Conservation (phyloP, 2,888 invertebrate species). For the Bruchidius siliquastri region DNA sequence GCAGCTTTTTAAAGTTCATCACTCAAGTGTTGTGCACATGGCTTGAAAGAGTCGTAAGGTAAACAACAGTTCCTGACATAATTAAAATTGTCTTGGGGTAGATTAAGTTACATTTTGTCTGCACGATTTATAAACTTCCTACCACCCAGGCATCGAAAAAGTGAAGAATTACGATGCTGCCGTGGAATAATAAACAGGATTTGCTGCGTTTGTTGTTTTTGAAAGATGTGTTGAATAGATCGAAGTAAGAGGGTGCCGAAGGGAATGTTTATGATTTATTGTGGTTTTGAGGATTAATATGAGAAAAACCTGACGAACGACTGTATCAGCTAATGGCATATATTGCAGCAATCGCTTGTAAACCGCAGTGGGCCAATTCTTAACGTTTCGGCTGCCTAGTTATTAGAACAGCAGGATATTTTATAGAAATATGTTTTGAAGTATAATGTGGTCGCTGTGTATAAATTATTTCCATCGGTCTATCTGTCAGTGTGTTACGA, state of each 20-base stretch:
- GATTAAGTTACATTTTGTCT: background rate
- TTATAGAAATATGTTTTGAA: too few species aligned
- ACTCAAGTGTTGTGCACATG: slow-evolving; percentile 41
- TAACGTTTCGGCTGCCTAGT: too few species aligned
- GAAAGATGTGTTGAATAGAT: background rate
- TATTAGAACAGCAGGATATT: too few species aligned
- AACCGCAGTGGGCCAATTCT: too few species aligned
- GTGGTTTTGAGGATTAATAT: background rate
- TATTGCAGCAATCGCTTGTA: too few species aligned
- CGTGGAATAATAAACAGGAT: background rate
- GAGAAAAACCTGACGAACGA: too few species aligned
- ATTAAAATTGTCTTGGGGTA: background rate
- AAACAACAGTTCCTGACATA: background rate
- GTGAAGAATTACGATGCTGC: background rate
- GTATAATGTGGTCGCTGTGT: too few species aligned
- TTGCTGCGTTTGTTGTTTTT: background rate
- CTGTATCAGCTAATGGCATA: too few species aligned
- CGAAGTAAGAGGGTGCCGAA: background rate
- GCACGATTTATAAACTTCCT: background rate
- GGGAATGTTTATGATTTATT: background rate
- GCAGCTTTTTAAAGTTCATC: slow-evolving; percentile 10
- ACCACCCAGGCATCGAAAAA: background rate
- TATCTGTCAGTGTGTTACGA: too few species aligned
- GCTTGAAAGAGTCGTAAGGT: slow-evolving; percentile 17
- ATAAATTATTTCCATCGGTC: too few species aligned